A percentile compares a stretch with the other conserved stretches of the same genome.
Evolutionary conservation across 2,888 invertebrate genomes (phyloP).

Genomic region (Maniola hyperantus): DNA sequence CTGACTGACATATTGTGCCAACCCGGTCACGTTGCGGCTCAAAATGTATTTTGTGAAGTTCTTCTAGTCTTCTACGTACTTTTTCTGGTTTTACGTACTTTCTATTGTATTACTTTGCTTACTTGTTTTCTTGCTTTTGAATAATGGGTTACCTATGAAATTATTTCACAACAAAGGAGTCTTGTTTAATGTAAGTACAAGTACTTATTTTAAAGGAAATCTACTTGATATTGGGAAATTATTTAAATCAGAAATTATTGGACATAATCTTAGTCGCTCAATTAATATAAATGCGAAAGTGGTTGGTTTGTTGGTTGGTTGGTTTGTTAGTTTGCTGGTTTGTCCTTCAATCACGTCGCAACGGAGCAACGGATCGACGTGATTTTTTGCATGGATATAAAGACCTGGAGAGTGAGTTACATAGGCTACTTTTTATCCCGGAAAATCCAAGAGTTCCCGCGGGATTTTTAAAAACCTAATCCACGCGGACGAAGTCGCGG

Average conservation of each 20-base stretch:
- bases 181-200: background rate
- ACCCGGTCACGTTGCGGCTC: background rate
- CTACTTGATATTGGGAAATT: background rate
- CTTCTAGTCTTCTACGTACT: background rate
- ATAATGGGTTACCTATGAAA: background rate
- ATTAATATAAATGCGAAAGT: too few relatives aligned
- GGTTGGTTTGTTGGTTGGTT: too few relatives aligned
- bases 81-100: conserved; percentile 9
- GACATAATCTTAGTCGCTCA: too few relatives aligned
- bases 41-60: background rate
- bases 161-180: background rate
- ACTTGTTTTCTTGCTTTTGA: background rate
- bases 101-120: background rate
- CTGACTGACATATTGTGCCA: background rate
- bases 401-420: too few relatives aligned
- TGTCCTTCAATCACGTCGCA: too few relatives aligned
- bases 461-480: too few relatives aligned
- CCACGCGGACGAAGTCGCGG: too few relatives aligned
- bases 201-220: background rate
- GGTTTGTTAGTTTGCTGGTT: too few relatives aligned
- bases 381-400: too few relatives aligned
- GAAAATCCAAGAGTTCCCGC: too few relatives aligned
- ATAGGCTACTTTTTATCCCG: too few relatives aligned
- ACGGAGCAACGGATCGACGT: too few relatives aligned
- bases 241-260: background rate